A percentile compares a stretch with the other conserved stretches of the same genome.
These are phyloP conservation scores for Pseudocheirus occidentalis DNA, from an alignment of 2,797 vertebrate genomes.

Conservation along the genomic window DNA sequence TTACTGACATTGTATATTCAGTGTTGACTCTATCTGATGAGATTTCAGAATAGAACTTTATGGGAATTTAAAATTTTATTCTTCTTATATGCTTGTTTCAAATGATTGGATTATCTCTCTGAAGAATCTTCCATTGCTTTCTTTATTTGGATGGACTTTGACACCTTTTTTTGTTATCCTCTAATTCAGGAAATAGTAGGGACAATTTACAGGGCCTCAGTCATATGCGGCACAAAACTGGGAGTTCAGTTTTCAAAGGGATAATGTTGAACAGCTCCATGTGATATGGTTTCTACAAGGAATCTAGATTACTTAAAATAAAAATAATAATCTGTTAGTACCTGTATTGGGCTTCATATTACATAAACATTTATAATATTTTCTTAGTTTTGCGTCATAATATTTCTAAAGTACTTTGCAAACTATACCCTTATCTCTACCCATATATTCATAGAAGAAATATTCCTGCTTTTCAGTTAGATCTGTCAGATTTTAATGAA, in stretches of 20 bases:
- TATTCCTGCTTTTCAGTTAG: not conserved
- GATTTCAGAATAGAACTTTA: not conserved
- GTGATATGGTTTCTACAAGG: not conserved
- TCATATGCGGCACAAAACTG: not conserved
- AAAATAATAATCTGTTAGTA: not conserved
- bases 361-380: not conserved
- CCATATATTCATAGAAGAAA: not conserved
- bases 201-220: not conserved
- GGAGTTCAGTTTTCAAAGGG: not conserved
- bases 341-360: not conserved
- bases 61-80: not conserved
- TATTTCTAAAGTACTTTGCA: no score
- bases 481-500: no score
- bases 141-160: not conserved
- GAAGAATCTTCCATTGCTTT: not conserved
- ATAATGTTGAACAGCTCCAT: not conserved
- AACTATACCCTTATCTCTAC: not conserved
- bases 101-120: not conserved
- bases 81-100: conserved; percentile 3
- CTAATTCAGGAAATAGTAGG: not conserved
- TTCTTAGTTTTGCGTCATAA: not conserved
- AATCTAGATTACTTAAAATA: not conserved
- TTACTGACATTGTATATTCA: not conserved
- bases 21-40: not conserved
- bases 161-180: not conserved